Percentiles rank a stretch among this genome's conserved stretches.
These are phyloP conservation scores for Hydraecia micacea DNA, from an alignment of 2,888 invertebrate genomes.

Conservation along the genomic window DNA sequence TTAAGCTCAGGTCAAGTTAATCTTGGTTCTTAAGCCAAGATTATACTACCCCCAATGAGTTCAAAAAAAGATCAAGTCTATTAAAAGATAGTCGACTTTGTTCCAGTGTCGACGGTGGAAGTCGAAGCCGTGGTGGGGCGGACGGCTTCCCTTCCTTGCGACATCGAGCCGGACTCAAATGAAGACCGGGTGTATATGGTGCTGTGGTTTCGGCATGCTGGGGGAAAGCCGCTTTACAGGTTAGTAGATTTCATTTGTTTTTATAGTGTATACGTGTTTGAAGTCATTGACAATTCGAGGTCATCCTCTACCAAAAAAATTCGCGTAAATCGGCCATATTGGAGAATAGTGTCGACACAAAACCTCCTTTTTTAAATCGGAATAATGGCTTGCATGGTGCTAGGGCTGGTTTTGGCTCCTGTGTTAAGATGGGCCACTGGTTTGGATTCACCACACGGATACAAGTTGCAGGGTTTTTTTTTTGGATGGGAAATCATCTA, in stretches of 20 bases:
- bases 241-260: conserved; percentile 78
- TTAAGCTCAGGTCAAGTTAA: no score
- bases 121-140: conserved; percentile 96
- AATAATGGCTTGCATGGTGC: background rate
- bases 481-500: no score
- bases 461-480: background rate
- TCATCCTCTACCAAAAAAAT: background rate
- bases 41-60: background rate
- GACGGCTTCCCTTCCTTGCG: conserved; percentile 96
- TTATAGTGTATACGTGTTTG: background rate
- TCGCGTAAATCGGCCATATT: background rate
- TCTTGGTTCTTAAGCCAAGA: background rate
- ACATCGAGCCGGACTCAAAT: conserved; percentile 95
- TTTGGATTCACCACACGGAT: background rate
- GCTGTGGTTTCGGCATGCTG: conserved; percentile 96
- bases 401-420: background rate
- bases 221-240: conserved; percentile 97
- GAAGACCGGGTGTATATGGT: conserved; percentile 97
- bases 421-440: background rate
- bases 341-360: no score
- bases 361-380: background rate
- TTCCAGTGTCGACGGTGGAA: conserved; percentile 87
- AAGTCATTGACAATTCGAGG: background rate
- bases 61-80: conserved; percentile 56
- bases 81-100: conserved; percentile 83